Base-by-base conservation (phyloP, 2,797 vertebrate genomes). In the Yasuhikotakia modesta region DNA sequence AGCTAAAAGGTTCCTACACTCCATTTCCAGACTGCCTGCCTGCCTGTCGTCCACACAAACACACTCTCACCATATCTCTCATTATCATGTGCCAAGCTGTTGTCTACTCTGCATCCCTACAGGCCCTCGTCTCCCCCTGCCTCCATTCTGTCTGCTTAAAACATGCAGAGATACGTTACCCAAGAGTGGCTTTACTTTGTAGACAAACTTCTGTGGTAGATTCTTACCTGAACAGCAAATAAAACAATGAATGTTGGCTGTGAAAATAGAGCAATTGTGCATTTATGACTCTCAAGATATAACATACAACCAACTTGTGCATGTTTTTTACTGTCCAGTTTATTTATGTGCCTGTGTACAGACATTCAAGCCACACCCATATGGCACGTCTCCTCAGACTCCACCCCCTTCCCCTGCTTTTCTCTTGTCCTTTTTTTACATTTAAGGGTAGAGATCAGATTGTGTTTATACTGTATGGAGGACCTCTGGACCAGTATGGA, bases 251-350 rank as follows among this genome's bases (percentile, higher is more conserved):
- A 79, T 76, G 79, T 77, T 76, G 73, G 72, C 78, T 50, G 79
- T 80, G 73, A 70, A 84, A 55, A 80, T 83, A 86, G 79, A 84
- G 79, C 88, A 81, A 82, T 82, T 86, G 87, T 87, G 89, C 87
- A 87, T 87, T 87, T 83, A 82, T 91, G n/a, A n/a, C n/a, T n/a
- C n/a, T n/a, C n/a, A 91, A 90, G 88, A 86, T 86, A 90, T 87
- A 90, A 89, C 84, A 93, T 88, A 86, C 92, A 92, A 91, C 87
- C 89, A 92, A 91, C 93, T 90, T 91, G 91, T 91, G 94, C 90
- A 93, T 97, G 96, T 96, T 96, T 98, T 39, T 95, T 89, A 94
- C 93, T 91, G 91, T 87, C 91, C 92, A 87, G 91, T 88, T 92
- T 93, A 89, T 93, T 92, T 91, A 92, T 48, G 91, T 96, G 93